Conservation (phyloP, 2,888 invertebrate genomes). For the Noctuana brunneofusca region DNA sequence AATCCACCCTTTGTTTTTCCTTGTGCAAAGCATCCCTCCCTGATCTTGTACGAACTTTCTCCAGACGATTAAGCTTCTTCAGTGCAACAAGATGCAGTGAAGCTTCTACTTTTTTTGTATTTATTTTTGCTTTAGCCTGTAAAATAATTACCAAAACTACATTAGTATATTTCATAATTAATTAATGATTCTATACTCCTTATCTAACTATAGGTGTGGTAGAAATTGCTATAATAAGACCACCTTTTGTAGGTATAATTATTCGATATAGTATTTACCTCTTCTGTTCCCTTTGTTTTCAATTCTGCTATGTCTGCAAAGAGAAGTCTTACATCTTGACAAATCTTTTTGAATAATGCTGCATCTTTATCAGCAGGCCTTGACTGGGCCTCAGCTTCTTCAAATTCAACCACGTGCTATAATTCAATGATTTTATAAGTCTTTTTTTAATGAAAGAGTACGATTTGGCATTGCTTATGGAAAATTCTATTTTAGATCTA, state of each 20-base stretch:
- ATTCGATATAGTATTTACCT: slow-evolving; percentile 59
- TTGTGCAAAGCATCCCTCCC: slow-evolving; percentile 91
- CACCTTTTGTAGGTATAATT: no score
- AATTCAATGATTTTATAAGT: no score
- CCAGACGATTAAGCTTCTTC: slow-evolving; percentile 94
- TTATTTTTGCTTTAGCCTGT: slow-evolving; percentile 84
- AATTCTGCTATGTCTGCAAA: slow-evolving; percentile 87
- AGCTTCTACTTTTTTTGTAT: slow-evolving; percentile 87
- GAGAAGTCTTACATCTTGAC: slow-evolving; percentile 86
- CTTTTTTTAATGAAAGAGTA: no score
- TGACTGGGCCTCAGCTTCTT: slow-evolving; percentile 88
- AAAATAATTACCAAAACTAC: not conserved
- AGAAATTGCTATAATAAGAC: no score
- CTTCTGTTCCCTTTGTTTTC: slow-evolving; percentile 82
- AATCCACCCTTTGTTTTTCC: slow-evolving; percentile 94
- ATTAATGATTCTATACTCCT: no score
- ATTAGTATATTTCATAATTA: no score
- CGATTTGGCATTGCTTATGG: no score
- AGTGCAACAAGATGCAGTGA: slow-evolving; percentile 90
- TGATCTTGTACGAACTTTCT: slow-evolving; percentile 93
- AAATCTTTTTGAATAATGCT: slow-evolving; percentile 85
- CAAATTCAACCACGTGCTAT: slow-evolving; percentile 87
- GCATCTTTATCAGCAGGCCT: slow-evolving; percentile 87
- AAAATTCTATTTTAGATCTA: no score
- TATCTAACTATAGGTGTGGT: no score